Conservation (phyloP, 2,888 invertebrate species). For the Lasioglossum lativentre region DNA sequence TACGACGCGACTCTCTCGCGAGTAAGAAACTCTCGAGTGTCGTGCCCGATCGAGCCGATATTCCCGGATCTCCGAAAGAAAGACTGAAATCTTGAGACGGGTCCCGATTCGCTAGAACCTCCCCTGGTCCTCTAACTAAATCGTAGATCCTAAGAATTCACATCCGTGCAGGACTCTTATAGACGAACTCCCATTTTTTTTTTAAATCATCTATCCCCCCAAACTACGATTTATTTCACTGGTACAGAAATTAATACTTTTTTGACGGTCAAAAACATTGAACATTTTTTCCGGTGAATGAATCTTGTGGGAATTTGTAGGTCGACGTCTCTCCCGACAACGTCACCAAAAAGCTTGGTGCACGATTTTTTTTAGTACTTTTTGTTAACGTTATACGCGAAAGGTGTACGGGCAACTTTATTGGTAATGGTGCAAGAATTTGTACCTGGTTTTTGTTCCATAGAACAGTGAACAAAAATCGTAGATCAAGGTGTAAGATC, state of each 20-base stretch:
- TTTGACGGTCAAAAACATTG: too few relatives aligned
- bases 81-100: background rate
- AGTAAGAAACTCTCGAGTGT: background rate
- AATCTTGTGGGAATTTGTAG: background rate
- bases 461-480: background rate
- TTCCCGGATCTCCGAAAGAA: background rate
- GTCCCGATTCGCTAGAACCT: background rate
- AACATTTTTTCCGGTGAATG: background rate
- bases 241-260: too few relatives aligned
- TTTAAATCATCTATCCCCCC: too few relatives aligned
- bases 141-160: too few relatives aligned
- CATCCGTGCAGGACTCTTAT: too few relatives aligned
- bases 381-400: background rate
- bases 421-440: too few relatives aligned
- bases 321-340: background rate
- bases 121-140: too few relatives aligned
- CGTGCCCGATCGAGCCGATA: background rate
- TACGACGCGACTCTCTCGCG: background rate
- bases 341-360: background rate
- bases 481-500: background rate
- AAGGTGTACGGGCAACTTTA: too few relatives aligned
- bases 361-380: background rate
- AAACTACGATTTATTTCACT: too few relatives aligned
- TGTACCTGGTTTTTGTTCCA: background rate
- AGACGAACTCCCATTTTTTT: too few relatives aligned